Evolutionary conservation across 2,113 vertebrate species (phyloP).

Genomic region (Pelecanoides urinatrix): DNA sequence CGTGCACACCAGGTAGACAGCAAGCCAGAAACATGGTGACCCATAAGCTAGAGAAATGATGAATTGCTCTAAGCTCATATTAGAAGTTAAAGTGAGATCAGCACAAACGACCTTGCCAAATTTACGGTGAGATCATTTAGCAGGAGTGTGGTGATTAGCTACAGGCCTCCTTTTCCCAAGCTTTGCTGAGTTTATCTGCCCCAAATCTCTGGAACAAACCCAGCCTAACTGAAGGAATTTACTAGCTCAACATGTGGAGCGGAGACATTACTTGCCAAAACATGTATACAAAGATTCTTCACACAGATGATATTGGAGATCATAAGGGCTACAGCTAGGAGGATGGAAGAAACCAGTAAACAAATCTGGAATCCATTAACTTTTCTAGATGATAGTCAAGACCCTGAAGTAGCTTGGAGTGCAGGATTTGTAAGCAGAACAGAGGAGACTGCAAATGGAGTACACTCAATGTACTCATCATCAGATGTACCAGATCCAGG

Average conservation of each 20-base stretch:
- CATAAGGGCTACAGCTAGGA: background rate
- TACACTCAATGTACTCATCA: background rate
- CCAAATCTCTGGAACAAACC: background rate
- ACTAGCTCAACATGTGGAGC: background rate
- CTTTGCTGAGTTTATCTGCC: background rate
- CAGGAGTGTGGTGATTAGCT: background rate
- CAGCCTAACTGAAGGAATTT: background rate
- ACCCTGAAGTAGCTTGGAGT: background rate
- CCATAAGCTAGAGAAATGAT: background rate
- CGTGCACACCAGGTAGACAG: background rate
- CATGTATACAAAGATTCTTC: background rate
- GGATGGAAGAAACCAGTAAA: background rate
- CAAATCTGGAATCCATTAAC: background rate
- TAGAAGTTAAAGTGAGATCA: background rate
- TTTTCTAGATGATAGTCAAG: background rate
- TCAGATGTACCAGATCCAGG: background rate
- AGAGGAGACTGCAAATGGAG: background rate
- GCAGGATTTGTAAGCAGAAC: background rate
- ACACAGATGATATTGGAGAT: background rate
- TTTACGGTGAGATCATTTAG: background rate
- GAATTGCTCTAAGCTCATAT: background rate
- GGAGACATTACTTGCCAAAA: background rate
- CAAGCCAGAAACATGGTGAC: background rate
- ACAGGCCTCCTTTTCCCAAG: background rate
- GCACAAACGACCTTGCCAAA: background rate